Percentiles rank a stretch among this genome's conserved stretches.
These are phyloP conservation scores for Aricia artaxerxes DNA, from an alignment of 2,888 invertebrate species.

Conservation along the genomic window DNA sequence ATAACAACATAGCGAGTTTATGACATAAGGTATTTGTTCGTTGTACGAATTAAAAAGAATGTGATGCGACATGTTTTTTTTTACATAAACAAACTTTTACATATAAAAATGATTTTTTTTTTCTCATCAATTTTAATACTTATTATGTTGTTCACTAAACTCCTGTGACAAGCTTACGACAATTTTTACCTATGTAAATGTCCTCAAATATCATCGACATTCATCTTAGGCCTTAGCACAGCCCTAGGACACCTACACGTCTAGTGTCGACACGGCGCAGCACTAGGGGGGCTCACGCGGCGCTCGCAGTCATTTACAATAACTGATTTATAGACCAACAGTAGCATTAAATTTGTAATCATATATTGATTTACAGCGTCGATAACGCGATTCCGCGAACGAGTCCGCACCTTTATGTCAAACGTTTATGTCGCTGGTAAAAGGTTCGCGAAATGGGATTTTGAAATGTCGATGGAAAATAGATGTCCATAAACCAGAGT, in stretches of 20 bases:
- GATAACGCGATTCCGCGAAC: constrained; percentile 69
- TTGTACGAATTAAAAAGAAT: neutral
- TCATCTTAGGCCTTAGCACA: constrained; percentile 8
- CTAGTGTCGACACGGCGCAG: constrained; percentile 71
- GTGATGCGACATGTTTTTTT: neutral
- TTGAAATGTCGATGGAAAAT: neutral
- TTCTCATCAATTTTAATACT: too few species aligned
- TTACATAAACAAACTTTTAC: too few species aligned
- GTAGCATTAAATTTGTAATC: constrained; percentile 81
- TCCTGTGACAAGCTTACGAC: too few species aligned
- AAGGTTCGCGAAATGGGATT: neutral
- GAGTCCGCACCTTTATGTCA: constrained; percentile 2
- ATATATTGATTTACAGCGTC: constrained; percentile 79
- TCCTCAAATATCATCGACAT: neutral
- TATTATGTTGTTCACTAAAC: too few species aligned
- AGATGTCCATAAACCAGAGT: neutral
- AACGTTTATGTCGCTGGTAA: neutral
- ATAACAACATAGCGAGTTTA: neutral
- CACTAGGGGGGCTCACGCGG: constrained; percentile 79
- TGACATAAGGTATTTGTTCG: too few species aligned
- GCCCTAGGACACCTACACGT: constrained; percentile 44
- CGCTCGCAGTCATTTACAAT: constrained; percentile 78
- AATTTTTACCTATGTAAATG: too few species aligned
- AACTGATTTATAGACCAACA: constrained; percentile 78
- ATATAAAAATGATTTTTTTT: too few species aligned